These are phyloP conservation scores for Drosophila stalkeri DNA, from an alignment of 2,888 invertebrate genomes.

Conservation along the genomic window DNA sequence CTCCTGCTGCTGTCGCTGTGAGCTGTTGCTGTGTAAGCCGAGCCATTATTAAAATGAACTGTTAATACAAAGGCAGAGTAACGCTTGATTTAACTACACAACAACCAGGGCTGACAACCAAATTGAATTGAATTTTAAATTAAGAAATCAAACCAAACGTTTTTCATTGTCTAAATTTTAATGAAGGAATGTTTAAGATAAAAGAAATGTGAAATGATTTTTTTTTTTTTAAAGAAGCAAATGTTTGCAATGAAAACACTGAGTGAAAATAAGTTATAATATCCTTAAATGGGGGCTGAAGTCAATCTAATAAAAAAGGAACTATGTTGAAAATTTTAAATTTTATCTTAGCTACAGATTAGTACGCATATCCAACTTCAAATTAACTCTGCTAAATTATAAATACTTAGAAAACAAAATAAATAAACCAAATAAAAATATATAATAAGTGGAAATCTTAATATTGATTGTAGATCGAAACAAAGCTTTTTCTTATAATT, in stretches of 20 bases:
- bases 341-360: not conserved
- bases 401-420: no score
- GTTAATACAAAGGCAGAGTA: slow-evolving; percentile 68
- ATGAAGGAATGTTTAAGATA: not conserved
- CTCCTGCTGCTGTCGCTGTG: slow-evolving; percentile 3
- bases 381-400: no score
- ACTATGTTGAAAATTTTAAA: not conserved
- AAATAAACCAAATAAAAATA: no score
- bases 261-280: not conserved
- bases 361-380: no score
- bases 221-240: not conserved
- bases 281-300: not conserved
- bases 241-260: not conserved
- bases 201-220: not conserved
- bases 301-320: not conserved
- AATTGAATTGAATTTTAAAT: slow-evolving; percentile 51
- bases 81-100: slow-evolving; percentile 62
- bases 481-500: not conserved
- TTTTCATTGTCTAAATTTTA: not conserved
- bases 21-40: slow-evolving; percentile 27
- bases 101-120: slow-evolving; percentile 35
- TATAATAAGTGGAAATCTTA: not conserved
- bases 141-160: slow-evolving; percentile 24
- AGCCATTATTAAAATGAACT: slow-evolving; percentile 75
- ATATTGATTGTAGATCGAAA: not conserved